These are phyloP conservation scores for Platyura marginata DNA, from an alignment of 1,140 invertebrate species.

Conservation along the genomic window DNA sequence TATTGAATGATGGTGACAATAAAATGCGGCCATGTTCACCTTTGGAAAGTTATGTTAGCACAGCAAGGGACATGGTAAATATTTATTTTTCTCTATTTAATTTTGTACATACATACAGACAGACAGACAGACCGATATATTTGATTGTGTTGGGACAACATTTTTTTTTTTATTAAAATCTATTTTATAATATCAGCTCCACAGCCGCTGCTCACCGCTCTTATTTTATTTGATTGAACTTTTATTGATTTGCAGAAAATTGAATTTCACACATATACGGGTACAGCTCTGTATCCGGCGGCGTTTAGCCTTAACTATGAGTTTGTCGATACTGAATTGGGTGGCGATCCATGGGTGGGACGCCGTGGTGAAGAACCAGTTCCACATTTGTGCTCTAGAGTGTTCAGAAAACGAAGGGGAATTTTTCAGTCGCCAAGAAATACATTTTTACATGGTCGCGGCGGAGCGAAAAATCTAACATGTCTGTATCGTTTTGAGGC, in stretches of 20 bases:
- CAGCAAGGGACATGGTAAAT: conserved; percentile 32
- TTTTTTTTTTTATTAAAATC: no score
- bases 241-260: conserved; percentile 25
- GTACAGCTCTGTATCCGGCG: conserved; percentile 45
- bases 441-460: conserved; percentile 56
- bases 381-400: conserved; percentile 28
- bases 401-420: conserved; percentile 23
- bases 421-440: conserved; percentile 33
- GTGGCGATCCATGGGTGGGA: conserved; percentile 42
- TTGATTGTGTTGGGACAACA: no score
- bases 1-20: conserved; percentile 51
- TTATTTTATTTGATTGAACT: no score
- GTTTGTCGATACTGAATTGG: conserved; percentile 62
- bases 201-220: no score
- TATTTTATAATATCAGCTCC: no score
- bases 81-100: neutral
- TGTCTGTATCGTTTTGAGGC: conserved; percentile 58
- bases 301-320: conserved; percentile 55
- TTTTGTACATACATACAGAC: neutral
- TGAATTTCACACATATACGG: conserved; percentile 32
- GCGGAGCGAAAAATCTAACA: conserved; percentile 48
- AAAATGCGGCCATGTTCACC: conserved; percentile 50
- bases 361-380: conserved; percentile 40
- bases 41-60: conserved; percentile 62
- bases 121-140: no score